Evolutionary conservation across 2,113 vertebrate species (phyloP), one percentile per base, ranked within the genome.

Genomic region (Tor tambroides): DNA sequence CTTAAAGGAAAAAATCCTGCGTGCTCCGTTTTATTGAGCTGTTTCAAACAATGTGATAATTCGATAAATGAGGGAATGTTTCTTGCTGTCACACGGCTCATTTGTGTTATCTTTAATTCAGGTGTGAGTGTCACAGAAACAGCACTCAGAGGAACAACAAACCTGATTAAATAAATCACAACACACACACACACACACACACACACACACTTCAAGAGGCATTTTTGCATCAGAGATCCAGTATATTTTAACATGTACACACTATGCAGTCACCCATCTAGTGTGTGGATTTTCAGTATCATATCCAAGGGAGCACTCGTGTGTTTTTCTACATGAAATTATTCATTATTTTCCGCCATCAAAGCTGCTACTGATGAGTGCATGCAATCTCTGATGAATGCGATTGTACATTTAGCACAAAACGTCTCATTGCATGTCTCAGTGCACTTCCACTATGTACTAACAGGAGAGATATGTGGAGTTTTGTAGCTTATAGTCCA

Each of bases 181-280:
- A 80, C 71, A 75, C 71, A 6, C 23, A 43, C 32, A 71, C 49
- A 80, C 78, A 85, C 84, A 83, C 84, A 69, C 78, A 23, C 32
- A 35, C 28, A 72, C 17, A 69, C 28, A 67, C 28, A 5, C 12
- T 75, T 38, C 32, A 32, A 32, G 32, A 26, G 17, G 1, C 17
- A 21, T 71, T 38, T 72, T 21, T 23, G 69, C 3, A 21, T 38
- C 32, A 21, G 32, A 38, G 32, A 38, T 65, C 2, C 23, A 61
- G 56, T 10, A 65, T 72, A 32, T 5, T 61, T 38, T 23, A 38
- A 72, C 69, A 72, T 0, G 1, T 72, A 8, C 67, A 69, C 30
- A 30, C 26, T 67, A 32, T 21, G 54, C 54, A n/a, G 21, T 8
- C 2, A 19, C 17, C 17, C 51, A 2, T 30, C 63, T 69, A 30